Base-by-base conservation (phyloP, 2,888 invertebrate genomes). In the Chymomyza amoena region DNA sequence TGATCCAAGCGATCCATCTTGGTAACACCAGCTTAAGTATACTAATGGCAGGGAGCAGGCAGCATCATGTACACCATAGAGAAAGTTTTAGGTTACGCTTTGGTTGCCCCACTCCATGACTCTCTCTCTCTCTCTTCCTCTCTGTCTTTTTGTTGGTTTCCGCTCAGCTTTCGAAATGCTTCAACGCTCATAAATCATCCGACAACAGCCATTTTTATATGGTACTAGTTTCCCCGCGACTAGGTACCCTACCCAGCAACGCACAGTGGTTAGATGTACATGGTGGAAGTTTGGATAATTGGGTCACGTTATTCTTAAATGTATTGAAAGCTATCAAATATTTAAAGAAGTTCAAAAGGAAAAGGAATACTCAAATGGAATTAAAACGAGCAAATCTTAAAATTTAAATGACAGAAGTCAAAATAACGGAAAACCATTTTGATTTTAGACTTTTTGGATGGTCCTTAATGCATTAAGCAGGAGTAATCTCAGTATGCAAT, bases 121-220 rank as follows among this genome's bases (percentile, higher is more conserved):
- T 36, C 32, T 56, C 28, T 52, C 10, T 45, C 25, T 28, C 16
- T 62, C 6, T 9, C 7, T 56, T n/a, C 0, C 25, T 16, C n/a
- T 1, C 4, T 51, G 6, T 51, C 15, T 10, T 9, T 56, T 2
- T 56, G 25, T 2, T 1, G 25, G 6, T 6, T 16, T 18, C 20
- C 20, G 20, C 28, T 61, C 63, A 68, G 73, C 83, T 88, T 86
- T 88, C 79, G 73, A 84, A 84, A 75, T 70, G 79, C 73, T 79
- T 71, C 75, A 71, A 52, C 73, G 67, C 77, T 77, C 81, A 88
- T 88, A 88, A 88, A 88, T 88, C 86, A 88, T 78, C 76, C 66
- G 69, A 66, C 76, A 80, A 69, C 84, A 81, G 81, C 86, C 86
- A 89, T 84, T 79, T 80, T 79, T 73, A 65, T 52, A 54, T 68